These are phyloP conservation scores for Nomia melanderi DNA, from an alignment of 1,140 invertebrate genomes.

Conservation along the genomic window DNA sequence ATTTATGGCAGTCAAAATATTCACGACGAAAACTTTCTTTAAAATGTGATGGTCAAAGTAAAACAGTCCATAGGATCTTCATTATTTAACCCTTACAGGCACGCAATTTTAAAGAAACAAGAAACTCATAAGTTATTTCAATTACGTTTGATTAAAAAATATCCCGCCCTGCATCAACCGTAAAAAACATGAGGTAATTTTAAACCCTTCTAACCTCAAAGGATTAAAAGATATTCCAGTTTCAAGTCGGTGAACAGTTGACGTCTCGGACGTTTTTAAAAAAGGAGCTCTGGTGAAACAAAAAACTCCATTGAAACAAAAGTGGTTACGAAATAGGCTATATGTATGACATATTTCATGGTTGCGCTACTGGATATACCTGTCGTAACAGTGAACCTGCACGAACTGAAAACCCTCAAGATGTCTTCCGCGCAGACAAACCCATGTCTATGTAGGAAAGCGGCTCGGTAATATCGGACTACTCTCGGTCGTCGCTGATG, in stretches of 20 bases:
- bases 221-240: no score
- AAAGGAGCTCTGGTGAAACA: neutral
- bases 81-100: no score
- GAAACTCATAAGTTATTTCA: no score
- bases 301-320: neutral
- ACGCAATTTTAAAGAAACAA: no score
- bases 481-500: constrained; percentile 62
- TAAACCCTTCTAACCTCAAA: no score
- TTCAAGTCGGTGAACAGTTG: neutral
- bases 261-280: neutral
- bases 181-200: no score
- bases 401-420: constrained; percentile 56
- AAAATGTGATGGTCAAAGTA: no score
- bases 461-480: constrained; percentile 76
- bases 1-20: no score
- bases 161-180: no score
- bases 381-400: constrained; percentile 47
- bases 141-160: no score
- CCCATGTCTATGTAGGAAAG: constrained; percentile 58
- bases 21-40: no score
- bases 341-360: constrained; percentile 23
- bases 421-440: constrained; percentile 52
- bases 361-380: constrained; percentile 40
- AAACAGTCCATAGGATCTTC: no score
- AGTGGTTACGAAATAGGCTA: neutral